phyloP scores from a whole-genome alignment of 64 coral and sea anemone species.

The Montipora capricornis region DNA sequence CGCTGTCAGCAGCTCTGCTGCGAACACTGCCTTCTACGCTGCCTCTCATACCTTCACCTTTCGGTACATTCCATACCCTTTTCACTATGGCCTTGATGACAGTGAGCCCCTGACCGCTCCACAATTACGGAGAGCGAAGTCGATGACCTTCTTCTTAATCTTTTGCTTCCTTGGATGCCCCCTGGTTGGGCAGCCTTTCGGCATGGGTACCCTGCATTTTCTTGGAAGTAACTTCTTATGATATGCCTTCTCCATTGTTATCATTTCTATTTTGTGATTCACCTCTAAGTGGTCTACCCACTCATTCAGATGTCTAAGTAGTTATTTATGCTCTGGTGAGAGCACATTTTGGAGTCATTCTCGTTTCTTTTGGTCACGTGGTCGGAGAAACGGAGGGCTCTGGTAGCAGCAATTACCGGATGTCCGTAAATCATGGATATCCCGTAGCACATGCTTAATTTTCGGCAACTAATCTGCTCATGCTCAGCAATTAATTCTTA shows the following conservation, averaged over 20 bases:
- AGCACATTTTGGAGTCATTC: not conserved
- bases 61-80: not conserved
- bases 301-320: not conserved
- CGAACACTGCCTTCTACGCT: no score
- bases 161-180: not conserved
- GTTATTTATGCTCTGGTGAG: slow-evolving; percentile 15
- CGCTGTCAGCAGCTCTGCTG: no score
- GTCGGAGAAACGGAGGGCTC: no score
- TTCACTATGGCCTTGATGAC: not conserved
- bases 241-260: not conserved
- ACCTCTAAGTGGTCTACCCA: not conserved
- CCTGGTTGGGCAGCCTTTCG: not conserved
- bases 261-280: not conserved
- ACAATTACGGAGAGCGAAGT: not conserved
- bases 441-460: no score
- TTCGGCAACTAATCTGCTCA: no score
- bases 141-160: not conserved
- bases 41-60: no score
- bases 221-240: not conserved
- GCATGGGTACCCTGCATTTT: not conserved
- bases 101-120: not conserved
- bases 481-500: no score
- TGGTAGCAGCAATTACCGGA: no score
- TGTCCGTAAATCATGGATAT: no score
- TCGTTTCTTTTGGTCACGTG: no score